Evolutionary conservation across 2,797 vertebrate genomes (phyloP), one percentile per base, ranked within the genome.

Genomic region (Enteromius unitaeniatus): DNA sequence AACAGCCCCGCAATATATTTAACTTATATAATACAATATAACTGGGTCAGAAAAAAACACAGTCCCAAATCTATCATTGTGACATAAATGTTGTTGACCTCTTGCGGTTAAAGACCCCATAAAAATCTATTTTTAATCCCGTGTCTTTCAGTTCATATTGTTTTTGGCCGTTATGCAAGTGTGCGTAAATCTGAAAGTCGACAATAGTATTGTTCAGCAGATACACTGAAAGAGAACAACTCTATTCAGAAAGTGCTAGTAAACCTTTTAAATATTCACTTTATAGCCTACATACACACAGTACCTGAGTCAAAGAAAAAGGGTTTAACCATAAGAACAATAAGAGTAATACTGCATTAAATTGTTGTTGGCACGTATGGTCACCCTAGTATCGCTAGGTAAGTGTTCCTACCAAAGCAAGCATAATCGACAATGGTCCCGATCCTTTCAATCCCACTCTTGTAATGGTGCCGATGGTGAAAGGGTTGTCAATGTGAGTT

Each of bases 401-500:
- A 37, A 67, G 26, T 68, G 51, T 80, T 55, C 3, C 3, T 8
- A 58, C 45, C 51, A 72, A 60, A 60, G 64, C n/a, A 14, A 40
- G 62, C 60, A 76, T 82, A 8, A 21, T 28, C 53, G 31, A 2
- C 45, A 65, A 26, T 23, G 2, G 4, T 40, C 40, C 28, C 45
- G 47, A 19, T 51, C 69, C 55, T 37, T 77, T 72, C 68, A 49
- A 11, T 34, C 55, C 31, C 42, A 21, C 53, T 58, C 28, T 47
- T 49, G 21, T 73, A 64, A 82, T 51, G 79, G 34, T 62, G 51
- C n/a, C 14, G 58, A 73, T 40, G 42, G 70, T 4, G 6, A 23
- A n/a, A 67, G 55, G 23, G 31, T 68, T 69, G 55, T 23, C 55
- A 23, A 17, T 79, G n/a, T 70, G 51, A 78, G 58, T 87, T 70